phyloP scores from a whole-genome alignment of 2,113 vertebrate species.

The Saguinus imperator region DNA sequence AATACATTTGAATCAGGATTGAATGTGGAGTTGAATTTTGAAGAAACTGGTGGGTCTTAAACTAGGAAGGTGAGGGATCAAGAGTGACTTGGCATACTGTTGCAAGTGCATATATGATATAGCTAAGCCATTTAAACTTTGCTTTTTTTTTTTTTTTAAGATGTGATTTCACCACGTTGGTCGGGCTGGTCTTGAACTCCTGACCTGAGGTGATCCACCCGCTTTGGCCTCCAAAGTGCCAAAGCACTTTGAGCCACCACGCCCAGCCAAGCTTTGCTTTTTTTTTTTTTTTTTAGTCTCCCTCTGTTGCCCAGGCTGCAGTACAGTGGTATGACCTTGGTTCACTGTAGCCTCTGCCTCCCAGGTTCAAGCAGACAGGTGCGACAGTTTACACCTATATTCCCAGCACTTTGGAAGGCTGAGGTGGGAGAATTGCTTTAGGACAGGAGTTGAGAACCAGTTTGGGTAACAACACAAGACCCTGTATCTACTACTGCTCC shows the following conservation, averaged over 20 bases:
- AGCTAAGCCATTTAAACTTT: not conserved
- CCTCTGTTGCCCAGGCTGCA: not conserved
- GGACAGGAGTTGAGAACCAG: too few relatives aligned
- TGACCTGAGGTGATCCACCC: too few relatives aligned
- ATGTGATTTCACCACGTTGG: too few relatives aligned
- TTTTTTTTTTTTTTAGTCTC: not conserved
- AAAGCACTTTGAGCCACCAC: too few relatives aligned
- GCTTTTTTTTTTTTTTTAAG: not conserved
- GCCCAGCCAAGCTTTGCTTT: not conserved
- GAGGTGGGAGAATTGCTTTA: too few relatives aligned
- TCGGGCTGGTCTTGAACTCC: too few relatives aligned
- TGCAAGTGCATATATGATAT: not conserved
- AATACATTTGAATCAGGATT: constrained; percentile 13
- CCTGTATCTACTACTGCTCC: too few relatives aligned
- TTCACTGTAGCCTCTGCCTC: not conserved
- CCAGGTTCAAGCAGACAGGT: not conserved
- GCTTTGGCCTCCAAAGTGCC: too few relatives aligned
- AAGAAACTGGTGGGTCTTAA: constrained; percentile 18
- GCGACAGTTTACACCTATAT: too few relatives aligned
- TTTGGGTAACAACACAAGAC: too few relatives aligned
- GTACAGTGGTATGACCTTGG: not conserved
- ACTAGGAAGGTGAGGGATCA: not conserved
- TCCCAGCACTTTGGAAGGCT: too few relatives aligned
- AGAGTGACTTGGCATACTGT: not conserved
- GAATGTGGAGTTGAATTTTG: constrained; percentile 24